Base-by-base conservation (phyloP, 1,140 invertebrate species). In the Drosophila biarmipes region DNA sequence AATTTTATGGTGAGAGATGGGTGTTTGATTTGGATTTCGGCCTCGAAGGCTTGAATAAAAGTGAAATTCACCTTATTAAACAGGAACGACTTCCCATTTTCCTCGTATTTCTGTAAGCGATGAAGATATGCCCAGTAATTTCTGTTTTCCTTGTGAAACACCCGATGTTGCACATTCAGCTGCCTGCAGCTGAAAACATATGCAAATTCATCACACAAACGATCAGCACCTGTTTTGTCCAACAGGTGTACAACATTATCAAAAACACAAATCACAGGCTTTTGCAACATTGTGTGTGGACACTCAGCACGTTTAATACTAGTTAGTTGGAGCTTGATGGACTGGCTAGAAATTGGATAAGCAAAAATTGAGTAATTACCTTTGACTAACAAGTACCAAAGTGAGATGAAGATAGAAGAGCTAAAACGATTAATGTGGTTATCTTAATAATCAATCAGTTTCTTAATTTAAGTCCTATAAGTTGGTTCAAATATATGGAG, bases 211-310 rank as follows among this genome's bases (percentile, higher is more conserved):
- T 66, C 56, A 49, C 15, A 21, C 12, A 40, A 66, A 17, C 34
- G 62, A 66, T 62, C 31, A 46, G 21, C 62, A 46, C 62, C 43
- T 46, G 62, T 21, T 66, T 66, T 34, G 63, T 62, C n/a, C 27
- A 66, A 66, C 63, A 66, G 63, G 58, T 66, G 63, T 66, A 40
- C 63, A 62, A 63, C 63, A 66, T 63, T 42, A 66, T 66, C 63
- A 24, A 14, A 24, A 14, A 42, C 63, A 63, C 24, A 49, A 61
- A 66, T 66, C 62, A 48, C 42, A 15, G 17, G 56, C 48, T 66
- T 62, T 66, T 29, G 61, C 61, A 46, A 35, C 55, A 14, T 10
- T 19, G 12, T 12, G 15, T 35, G 19, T n/a, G 27, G 29, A 34
- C 57, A 21, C 11, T 19, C 11, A 56, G 38, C 24, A 38, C 17